These are phyloP conservation scores for Blastomussa wellsi DNA, from an alignment of 92 coral and sea anemone species.

Conservation along the genomic window DNA sequence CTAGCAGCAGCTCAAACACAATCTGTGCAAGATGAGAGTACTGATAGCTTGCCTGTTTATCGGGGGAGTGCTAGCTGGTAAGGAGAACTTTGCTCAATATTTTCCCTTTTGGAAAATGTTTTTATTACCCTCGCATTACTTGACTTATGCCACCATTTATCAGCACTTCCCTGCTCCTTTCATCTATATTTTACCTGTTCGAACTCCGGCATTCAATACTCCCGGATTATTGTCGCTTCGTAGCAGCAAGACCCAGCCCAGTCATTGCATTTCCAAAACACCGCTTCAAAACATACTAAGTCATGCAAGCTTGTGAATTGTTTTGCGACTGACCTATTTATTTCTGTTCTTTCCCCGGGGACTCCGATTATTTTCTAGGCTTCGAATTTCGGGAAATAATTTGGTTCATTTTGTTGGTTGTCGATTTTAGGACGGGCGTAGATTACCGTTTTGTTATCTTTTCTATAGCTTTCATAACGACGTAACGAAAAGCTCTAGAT, in stretches of 20 bases:
- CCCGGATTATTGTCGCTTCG: too few relatives aligned
- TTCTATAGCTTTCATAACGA: not conserved
- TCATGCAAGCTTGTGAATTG: not conserved
- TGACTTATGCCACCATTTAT: not conserved
- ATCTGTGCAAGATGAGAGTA: conserved; percentile 33
- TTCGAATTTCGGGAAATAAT: not conserved
- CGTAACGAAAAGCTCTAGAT: not conserved
- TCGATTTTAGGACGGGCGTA: not conserved
- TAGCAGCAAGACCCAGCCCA: not conserved
- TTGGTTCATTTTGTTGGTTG: not conserved
- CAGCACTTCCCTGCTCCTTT: not conserved
- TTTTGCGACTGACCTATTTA: not conserved
- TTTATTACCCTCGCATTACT: not conserved
- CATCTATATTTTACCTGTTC: not conserved
- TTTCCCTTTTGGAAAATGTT: not conserved
- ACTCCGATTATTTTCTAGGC: not conserved
- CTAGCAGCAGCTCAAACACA: conserved; percentile 19
- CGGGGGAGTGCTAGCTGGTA: conserved; percentile 55
- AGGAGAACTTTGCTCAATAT: not conserved
- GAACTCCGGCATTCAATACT: not conserved
- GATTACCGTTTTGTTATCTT: not conserved
- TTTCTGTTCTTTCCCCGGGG: not conserved
- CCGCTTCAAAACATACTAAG: not conserved
- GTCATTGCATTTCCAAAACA: not conserved
- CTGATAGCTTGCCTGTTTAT: conserved; percentile 40